Conservation (phyloP, 2,797 vertebrate genomes). For the Philypnodon macrostomus region DNA sequence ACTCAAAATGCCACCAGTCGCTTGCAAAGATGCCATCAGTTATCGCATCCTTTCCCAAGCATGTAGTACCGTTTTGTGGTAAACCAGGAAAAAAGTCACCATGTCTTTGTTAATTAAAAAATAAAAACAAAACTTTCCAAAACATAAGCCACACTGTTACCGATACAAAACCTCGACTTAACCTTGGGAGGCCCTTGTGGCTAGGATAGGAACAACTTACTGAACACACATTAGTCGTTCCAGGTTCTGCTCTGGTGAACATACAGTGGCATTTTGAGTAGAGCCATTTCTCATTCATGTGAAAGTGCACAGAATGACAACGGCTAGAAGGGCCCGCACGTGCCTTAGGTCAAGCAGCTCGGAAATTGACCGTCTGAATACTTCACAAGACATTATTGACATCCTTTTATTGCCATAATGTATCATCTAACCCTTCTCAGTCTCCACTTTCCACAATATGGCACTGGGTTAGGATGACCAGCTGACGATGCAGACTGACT, state of each 20-base stretch:
- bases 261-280: slow-evolving; percentile 25
- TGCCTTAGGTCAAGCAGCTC: slow-evolving; percentile 9
- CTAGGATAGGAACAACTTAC: slow-evolving; percentile 15
- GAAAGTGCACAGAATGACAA: slow-evolving; percentile 31
- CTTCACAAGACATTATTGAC: slow-evolving; percentile 49
- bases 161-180: slow-evolving; percentile 27
- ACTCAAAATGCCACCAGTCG: too few relatives aligned
- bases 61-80: too few relatives aligned
- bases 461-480: slow-evolving; percentile 37
- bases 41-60: too few relatives aligned
- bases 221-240: slow-evolving; percentile 25
- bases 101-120: too few relatives aligned
- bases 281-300: slow-evolving; percentile 31
- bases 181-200: slow-evolving; percentile 34
- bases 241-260: slow-evolving; percentile 31
- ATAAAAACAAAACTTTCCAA: slow-evolving; percentile 34
- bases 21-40: too few relatives aligned
- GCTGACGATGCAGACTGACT: slow-evolving; percentile 55
- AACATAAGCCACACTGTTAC: slow-evolving; percentile 24
- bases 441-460: slow-evolving; percentile 44
- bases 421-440: slow-evolving; percentile 38
- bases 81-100: too few relatives aligned
- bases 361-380: slow-evolving; percentile 38
- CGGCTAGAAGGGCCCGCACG: slow-evolving; percentile 7
- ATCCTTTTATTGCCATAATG: slow-evolving; percentile 50